phyloP scores from a whole-genome alignment of 2,113 vertebrate genomes.

The Calyptomena viridis region DNA sequence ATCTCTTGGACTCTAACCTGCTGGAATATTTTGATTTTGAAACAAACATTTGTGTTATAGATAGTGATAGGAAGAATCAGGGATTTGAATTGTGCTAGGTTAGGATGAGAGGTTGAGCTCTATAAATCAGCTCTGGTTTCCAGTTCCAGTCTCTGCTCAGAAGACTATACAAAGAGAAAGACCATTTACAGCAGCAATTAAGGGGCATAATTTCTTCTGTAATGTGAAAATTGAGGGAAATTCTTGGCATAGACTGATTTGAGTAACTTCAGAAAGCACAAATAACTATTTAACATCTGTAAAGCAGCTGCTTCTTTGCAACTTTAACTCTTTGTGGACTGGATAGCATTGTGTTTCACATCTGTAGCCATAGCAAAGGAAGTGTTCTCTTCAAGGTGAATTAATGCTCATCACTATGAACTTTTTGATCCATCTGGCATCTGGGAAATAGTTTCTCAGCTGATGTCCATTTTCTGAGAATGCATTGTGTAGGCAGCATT shows the following conservation, averaged over 20 bases:
- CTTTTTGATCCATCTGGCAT: neutral
- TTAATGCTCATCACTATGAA: neutral
- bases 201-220: neutral
- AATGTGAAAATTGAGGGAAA: neutral
- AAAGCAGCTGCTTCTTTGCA: neutral
- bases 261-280: neutral
- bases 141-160: neutral
- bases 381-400: neutral
- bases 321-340: neutral
- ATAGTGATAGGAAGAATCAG: neutral
- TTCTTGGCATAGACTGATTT: neutral
- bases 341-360: neutral
- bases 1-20: neutral
- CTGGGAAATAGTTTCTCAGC: neutral
- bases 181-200: neutral
- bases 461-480: neutral
- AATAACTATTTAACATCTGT: neutral
- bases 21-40: neutral
- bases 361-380: neutral
- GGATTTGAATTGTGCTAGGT: neutral
- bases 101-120: neutral
- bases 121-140: neutral
- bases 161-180: neutral
- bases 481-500: neutral
- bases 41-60: neutral